Percentiles rank a stretch among this genome's conserved stretches.
These are phyloP conservation scores for Tringa solitaria DNA, from an alignment of 2,113 vertebrate genomes.

Conservation along the genomic window DNA sequence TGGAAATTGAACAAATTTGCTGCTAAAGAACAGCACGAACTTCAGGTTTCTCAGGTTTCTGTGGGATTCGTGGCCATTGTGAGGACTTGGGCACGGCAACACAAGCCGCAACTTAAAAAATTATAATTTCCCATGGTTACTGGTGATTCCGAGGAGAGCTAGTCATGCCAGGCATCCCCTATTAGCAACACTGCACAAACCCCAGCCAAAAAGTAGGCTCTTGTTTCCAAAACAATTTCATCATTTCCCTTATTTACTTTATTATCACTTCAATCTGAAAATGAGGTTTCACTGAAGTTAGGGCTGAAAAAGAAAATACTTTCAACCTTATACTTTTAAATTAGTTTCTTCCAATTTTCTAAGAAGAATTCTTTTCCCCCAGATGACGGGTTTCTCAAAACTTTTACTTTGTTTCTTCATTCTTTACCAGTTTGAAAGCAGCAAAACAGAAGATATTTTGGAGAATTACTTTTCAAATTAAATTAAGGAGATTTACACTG, in stretches of 20 bases:
- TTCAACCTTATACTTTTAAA: neutral
- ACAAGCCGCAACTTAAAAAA: neutral
- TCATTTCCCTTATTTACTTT: slow-evolving; percentile 32
- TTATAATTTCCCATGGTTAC: neutral
- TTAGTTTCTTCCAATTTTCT: neutral
- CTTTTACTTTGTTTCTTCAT: neutral
- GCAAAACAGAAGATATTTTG: neutral
- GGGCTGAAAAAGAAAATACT: neutral
- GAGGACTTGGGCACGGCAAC: neutral
- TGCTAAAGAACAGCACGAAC: neutral
- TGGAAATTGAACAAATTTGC: neutral
- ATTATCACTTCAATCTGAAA: slow-evolving; percentile 12
- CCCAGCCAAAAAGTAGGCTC: neutral
- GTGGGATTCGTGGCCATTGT: neutral
- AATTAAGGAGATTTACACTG: neutral
- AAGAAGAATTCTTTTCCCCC: neutral
- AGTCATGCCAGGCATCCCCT: neutral
- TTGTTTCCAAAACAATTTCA: slow-evolving; percentile 32
- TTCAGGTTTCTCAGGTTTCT: neutral
- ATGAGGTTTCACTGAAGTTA: neutral
- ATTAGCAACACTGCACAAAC: neutral
- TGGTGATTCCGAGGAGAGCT: neutral
- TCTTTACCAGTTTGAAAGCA: neutral
- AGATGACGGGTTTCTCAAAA: neutral
- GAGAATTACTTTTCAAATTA: neutral